phyloP scores from a whole-genome alignment of 2,113 vertebrate species.

The Cyprinus carpio region DNA sequence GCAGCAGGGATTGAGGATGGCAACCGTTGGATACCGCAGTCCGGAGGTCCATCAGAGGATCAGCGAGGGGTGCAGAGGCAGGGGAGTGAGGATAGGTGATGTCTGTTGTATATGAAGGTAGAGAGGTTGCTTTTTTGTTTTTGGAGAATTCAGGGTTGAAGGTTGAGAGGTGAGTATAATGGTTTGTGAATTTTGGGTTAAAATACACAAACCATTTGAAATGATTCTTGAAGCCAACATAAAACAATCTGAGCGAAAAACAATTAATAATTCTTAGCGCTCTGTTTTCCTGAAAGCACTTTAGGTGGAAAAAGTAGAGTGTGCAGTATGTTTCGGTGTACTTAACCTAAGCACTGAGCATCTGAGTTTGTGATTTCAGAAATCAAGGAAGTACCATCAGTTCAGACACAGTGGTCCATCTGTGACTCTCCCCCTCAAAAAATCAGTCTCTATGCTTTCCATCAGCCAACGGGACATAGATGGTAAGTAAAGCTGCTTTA shows the following conservation, averaged over 20 bases:
- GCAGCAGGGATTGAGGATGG: slow-evolving; percentile 75
- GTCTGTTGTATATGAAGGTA: slow-evolving; percentile 86
- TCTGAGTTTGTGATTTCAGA: slow-evolving; percentile 58
- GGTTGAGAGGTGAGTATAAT: slow-evolving; percentile 74
- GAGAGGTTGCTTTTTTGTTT: slow-evolving; percentile 78
- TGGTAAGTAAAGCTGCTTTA: slow-evolving; percentile 77
- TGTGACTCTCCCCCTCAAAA: slow-evolving; percentile 84
- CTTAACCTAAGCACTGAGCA: background rate
- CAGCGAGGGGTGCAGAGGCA: slow-evolving; percentile 65
- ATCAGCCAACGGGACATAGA: slow-evolving; percentile 88
- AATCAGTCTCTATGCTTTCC: slow-evolving; percentile 91
- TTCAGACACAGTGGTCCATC: slow-evolving; percentile 75
- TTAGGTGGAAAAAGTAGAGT: too few species aligned
- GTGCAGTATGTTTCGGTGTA: too few species aligned
- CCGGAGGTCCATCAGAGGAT: slow-evolving; percentile 72
- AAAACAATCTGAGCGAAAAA: background rate
- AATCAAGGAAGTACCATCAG: slow-evolving; percentile 66
- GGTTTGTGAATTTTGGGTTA: slow-evolving; percentile 19
- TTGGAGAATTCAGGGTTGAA: slow-evolving; percentile 73
- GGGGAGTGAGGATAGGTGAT: slow-evolving; percentile 79
- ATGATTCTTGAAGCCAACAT: background rate
- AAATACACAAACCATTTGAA: background rate
- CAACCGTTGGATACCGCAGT: slow-evolving; percentile 70
- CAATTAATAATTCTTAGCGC: too few species aligned
- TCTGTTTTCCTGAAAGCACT: too few species aligned